Base-by-base conservation (phyloP, 2,113 vertebrate species). In the Mobula hypostoma region DNA sequence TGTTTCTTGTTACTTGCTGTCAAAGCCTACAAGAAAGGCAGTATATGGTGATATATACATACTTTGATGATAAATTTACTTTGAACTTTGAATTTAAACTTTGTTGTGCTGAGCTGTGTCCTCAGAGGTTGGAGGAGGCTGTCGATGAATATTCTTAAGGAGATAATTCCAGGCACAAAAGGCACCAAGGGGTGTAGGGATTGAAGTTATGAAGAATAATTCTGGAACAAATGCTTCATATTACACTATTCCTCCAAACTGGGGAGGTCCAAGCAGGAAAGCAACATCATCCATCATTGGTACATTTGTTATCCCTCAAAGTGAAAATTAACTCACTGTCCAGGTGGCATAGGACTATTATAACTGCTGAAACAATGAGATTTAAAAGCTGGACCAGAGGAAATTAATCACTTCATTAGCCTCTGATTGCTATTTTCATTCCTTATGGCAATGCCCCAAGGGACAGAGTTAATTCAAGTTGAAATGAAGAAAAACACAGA, bases 361-460 rank as follows among this genome's bases (percentile, higher is more conserved):
- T 56, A 90, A 90, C 21, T 92, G 88, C 66, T 92, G 61, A 21
- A 72, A 92, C 70, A 92, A 92, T 70, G n/a, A 19, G 66, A 70
- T 92, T 70, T 72, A 92, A 92, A 70, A 92, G n/a, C 21, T 63
- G 70, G 88, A 92, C 66, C 63, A 36, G 66, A 68, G 70, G 66
- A 68, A 92, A 92, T 92, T 92, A 92, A 92, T 92, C 66, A 70
- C 88, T 72, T 70, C 88, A 92, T 92, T 92, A 92, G 15, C 32
- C 88, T 70, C 32, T 92, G 17, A 92, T 72, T 92, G 61, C 32
- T 92, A 14, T 70, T 92, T 92, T 72, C 66, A 92, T 36, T 72
- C 12, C 32, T 92, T 92, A 19, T 40, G 32, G 21, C n/a, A 36
- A 27, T 70, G 32, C 66, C n/a, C 32, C 40, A n/a, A 92, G 66